These are phyloP conservation scores for Aurelia aurita DNA, from an alignment of 30 jellyfish, hydroid and myxozoan species.

Conservation along the genomic window DNA sequence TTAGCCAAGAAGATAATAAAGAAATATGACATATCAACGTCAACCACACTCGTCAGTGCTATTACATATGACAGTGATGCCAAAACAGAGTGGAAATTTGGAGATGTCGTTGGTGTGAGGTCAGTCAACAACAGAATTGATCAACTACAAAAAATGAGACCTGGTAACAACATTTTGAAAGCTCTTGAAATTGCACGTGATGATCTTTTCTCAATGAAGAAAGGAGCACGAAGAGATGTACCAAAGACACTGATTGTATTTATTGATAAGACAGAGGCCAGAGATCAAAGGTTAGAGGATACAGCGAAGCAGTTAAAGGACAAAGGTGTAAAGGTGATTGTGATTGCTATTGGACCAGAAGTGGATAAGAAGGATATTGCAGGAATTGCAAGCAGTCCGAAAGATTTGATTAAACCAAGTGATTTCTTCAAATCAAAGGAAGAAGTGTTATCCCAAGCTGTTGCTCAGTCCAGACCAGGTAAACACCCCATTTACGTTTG, in stretches of 20 bases:
- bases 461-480: neutral
- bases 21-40: slow-evolving; percentile 30
- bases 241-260: slow-evolving; percentile 68
- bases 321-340: slow-evolving; percentile 61
- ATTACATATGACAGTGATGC: slow-evolving; percentile 58
- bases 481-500: too few species aligned
- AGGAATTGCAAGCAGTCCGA: slow-evolving; percentile 6
- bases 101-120: slow-evolving; percentile 24
- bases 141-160: neutral
- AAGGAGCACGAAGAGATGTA: slow-evolving; percentile 55
- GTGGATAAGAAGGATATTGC: neutral
- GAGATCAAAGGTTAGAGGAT: slow-evolving; percentile 31
- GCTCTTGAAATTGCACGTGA: slow-evolving; percentile 76
- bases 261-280: slow-evolving; percentile 28
- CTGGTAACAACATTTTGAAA: slow-evolving; percentile 47
- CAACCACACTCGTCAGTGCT: slow-evolving; percentile 48
- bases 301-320: slow-evolving; percentile 50
- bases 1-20: slow-evolving; percentile 34
- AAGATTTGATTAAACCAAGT: neutral
- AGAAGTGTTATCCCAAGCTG: neutral
- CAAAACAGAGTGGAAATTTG: slow-evolving; percentile 28
- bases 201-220: slow-evolving; percentile 39
- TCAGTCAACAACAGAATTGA: neutral
- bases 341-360: slow-evolving; percentile 58
- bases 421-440: neutral